Base-by-base conservation (phyloP, 2,888 invertebrate genomes). In the Temnothorax rugatulus region DNA sequence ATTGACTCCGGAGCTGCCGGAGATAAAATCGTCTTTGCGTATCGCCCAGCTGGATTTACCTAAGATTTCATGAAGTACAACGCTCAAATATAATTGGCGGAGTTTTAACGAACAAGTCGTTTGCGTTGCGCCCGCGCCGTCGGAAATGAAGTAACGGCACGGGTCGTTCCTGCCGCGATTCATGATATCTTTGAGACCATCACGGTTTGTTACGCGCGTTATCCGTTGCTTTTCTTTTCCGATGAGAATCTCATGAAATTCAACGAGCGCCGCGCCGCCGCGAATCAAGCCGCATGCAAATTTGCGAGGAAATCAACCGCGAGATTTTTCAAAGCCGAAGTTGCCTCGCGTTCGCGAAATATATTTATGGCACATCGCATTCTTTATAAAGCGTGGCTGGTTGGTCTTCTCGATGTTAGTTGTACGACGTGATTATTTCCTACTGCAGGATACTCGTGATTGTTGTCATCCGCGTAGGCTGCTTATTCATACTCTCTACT, bases 401-500 rank as follows among this genome's bases (percentile, higher is more conserved):
- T 68, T 11, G 59, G 29, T 29, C 29, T 44, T 15, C 44, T 38
- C 34, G 66, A 25, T 34, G 18, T 64, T 21, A 25, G 44, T 38
- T 1, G 41, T 77, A 68, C 15, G 71, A 59, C 59, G 34, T 79
- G 71, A 79, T 79, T 79, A 79, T 71, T 71, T 71, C 15, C 44
- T 71, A 59, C 71, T 13, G 38, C 73, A 81, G 71, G 79, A 79
- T 79, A 59, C 71, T 69, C 71, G 71, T 69, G 77, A 79, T 79
- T 79, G 77, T 79, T 79, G 77, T 57, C 77, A 79, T 79, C 69
- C 77, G 69, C 69, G 77, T 79, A 69, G 77, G 77, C 69, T 69
- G 69, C 69, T 79, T 69, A 47, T 57, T 79, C 77, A 69, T 76
- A n/a, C 57, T 34, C 34, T 34, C 34, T 44, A 57, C 69, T 69